Evolutionary conservation across 92 coral and sea anemone species (phyloP).

Genomic region (Epizoanthus stellaris): DNA sequence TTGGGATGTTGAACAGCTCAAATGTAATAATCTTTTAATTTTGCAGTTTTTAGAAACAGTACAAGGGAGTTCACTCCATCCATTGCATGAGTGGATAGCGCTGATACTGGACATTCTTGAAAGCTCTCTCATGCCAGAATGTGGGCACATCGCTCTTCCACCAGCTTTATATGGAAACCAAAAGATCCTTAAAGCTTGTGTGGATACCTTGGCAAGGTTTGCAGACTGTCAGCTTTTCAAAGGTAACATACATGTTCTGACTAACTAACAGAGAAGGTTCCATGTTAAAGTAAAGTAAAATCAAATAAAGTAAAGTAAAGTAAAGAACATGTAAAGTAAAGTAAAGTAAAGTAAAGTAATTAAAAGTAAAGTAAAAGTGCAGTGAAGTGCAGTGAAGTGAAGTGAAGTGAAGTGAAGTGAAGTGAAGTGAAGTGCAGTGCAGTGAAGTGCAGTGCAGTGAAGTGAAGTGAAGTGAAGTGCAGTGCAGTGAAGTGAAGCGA

Average conservation of each 20-base stretch:
- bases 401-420: no score
- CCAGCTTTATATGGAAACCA: conserved; percentile 45
- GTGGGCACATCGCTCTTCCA: not conserved
- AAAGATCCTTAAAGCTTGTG: conserved; percentile 49
- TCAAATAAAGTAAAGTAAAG: no score
- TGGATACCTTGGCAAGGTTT: conserved; percentile 47
- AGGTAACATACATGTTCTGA: conserved; percentile 28
- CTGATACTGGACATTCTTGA: conserved; percentile 28
- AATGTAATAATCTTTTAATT: not conserved
- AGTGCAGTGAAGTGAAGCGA: no score
- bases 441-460: no score
- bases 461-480: no score
- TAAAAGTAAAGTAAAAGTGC: no score
- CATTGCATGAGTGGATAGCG: conserved; percentile 10
- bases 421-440: no score
- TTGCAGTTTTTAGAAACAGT: conserved; percentile 8
- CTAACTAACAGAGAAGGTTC: not conserved
- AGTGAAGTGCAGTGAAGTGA: no score
- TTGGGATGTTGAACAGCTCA: not conserved
- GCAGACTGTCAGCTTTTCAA: conserved; percentile 41
- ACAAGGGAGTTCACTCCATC: not conserved
- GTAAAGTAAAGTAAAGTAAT: no score
- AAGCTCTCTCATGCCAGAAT: conserved; percentile 1
- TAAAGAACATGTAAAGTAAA: no score
- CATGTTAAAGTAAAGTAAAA: no score